Conservation (phyloP, 2,888 invertebrate genomes). For the Coelopa pilipes region DNA sequence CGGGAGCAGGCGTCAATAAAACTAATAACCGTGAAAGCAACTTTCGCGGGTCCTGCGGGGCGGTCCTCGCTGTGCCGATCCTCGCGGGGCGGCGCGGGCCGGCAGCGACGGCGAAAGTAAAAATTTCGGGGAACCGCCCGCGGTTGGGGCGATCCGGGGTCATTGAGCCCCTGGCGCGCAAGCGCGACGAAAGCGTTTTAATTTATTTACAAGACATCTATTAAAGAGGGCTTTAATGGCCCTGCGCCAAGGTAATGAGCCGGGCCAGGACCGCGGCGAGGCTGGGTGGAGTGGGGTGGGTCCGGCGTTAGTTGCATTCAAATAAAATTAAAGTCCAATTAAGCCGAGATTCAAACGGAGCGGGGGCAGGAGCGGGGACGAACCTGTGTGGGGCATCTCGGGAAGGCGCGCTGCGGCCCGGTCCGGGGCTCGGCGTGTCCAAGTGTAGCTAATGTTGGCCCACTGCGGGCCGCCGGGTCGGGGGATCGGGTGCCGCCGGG, state of each 20-base stretch:
- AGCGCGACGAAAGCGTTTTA: conserved; percentile 20
- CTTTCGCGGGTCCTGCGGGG: conserved; percentile 26
- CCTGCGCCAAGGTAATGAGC: conserved; percentile 14
- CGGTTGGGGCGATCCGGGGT: background rate
- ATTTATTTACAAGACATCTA: conserved; percentile 27
- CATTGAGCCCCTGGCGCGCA: background rate
- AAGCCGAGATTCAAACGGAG: background rate
- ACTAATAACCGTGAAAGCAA: conserved; percentile 56
- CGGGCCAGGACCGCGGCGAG: background rate
- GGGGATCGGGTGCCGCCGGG: background rate
- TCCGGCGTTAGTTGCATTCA: background rate
- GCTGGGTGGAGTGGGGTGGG: background rate
- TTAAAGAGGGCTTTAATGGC: conserved; percentile 16
- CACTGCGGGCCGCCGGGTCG: background rate
- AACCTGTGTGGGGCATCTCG: conserved; percentile 41
- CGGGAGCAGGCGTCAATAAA: conserved; percentile 46
- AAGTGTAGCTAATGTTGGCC: conserved; percentile 26
- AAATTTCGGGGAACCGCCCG: background rate
- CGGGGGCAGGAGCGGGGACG: background rate
- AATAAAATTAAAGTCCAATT: background rate
- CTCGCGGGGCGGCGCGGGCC: no score
- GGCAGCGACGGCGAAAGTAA: background rate
- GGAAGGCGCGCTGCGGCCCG: conserved; percentile 23
- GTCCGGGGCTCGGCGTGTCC: conserved; percentile 36
- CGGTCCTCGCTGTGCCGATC: background rate